Percentiles rank a stretch among this genome's conserved stretches.
Evolutionary conservation across 2,113 vertebrate genomes (phyloP).

Genomic region (Hydropotes inermis): DNA sequence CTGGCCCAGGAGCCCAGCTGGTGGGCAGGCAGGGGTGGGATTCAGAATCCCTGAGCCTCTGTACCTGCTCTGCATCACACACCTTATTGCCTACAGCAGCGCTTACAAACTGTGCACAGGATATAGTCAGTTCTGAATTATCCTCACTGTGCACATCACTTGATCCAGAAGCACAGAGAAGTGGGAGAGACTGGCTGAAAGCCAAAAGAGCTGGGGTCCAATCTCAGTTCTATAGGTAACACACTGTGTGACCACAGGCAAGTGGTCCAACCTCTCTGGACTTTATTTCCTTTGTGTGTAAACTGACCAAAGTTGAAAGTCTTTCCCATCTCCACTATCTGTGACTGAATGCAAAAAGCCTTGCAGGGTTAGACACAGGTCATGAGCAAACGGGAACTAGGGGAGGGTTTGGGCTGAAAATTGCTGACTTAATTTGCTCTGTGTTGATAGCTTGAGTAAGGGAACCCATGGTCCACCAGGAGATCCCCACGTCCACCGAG

Average conservation of each 20-base stretch:
- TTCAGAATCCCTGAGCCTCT: background rate
- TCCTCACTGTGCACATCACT: background rate
- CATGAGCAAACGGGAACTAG: background rate
- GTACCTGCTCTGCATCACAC: accelerated
- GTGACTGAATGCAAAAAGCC: background rate
- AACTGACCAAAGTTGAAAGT: background rate
- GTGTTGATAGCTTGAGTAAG: background rate
- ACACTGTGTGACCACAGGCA: background rate
- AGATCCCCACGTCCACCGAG: accelerated
- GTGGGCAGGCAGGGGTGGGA: background rate
- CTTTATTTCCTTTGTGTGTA: background rate
- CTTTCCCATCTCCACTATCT: background rate
- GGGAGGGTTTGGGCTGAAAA: background rate
- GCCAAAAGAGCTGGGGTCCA: too few relatives aligned
- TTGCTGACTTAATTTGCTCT: background rate
- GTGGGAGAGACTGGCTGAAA: too few relatives aligned
- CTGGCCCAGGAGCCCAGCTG: background rate
- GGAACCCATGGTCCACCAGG: accelerated
- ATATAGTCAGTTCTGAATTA: background rate
- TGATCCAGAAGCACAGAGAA: background rate
- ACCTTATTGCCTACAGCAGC: accelerated
- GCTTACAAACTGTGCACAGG: accelerated
- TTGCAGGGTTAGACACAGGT: background rate
- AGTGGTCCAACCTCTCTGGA: background rate
- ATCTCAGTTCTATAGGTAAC: background rate